These are phyloP conservation scores for Xenopus borealis DNA, from an alignment of 2,113 vertebrate species.

Conservation along the genomic window DNA sequence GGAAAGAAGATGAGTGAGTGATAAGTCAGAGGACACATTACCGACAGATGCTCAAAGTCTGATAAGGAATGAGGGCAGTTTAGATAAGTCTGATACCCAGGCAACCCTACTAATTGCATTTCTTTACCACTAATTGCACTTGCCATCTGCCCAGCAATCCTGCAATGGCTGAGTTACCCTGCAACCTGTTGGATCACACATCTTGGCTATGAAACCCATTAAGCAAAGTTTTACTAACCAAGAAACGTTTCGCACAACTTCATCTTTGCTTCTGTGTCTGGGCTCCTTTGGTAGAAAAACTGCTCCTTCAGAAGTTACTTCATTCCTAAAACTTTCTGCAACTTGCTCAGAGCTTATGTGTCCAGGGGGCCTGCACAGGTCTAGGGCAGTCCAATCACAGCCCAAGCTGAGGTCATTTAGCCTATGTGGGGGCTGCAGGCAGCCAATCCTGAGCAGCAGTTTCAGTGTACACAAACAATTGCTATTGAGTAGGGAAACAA, in stretches of 20 bases:
- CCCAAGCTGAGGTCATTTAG: conserved; percentile 49
- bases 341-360: conserved; percentile 76
- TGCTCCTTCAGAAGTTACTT: conserved; percentile 61
- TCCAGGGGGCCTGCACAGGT: conserved; percentile 27
- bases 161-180: no score
- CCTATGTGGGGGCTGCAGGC: conserved; percentile 49
- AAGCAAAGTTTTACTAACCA: conserved; percentile 2
- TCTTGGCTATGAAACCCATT: no score
- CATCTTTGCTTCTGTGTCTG: conserved; percentile 68
- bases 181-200: no score
- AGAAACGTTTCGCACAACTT: conserved; percentile 87
- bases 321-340: conserved; percentile 74
- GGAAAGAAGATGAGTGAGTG: no score
- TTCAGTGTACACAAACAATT: conserved; percentile 63
- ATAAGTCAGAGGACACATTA: no score
- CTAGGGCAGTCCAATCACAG: conserved; percentile 68
- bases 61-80: no score
- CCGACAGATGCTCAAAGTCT: no score
- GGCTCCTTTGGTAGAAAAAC: conserved; percentile 42
- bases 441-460: no score
- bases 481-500: conserved; percentile 65
- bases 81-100: no score
- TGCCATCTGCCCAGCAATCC: no score
- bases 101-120: no score
- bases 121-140: no score